Conservation (phyloP, 2,888 invertebrate genomes). For the Campoletis raptor region DNA sequence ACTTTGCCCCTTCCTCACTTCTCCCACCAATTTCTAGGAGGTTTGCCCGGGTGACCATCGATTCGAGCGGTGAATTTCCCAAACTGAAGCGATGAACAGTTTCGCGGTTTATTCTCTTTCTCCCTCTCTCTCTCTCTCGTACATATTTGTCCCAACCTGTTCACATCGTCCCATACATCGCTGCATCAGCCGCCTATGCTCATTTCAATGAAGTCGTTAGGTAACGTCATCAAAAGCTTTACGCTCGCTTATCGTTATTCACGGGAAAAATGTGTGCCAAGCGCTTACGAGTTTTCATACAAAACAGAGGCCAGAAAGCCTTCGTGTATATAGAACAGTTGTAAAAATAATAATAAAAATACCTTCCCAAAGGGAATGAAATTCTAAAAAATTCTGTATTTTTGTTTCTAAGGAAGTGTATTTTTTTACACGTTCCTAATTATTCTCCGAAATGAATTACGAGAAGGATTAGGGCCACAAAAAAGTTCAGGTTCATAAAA, state of each 20-base stretch:
- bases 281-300: conserved; percentile 35
- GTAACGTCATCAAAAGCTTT: conserved; percentile 66
- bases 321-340: background rate
- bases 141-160: background rate
- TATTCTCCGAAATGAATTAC: background rate
- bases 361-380: too few species aligned
- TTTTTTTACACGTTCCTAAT: background rate
- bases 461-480: background rate
- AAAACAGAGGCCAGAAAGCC: conserved; percentile 3
- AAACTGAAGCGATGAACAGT: conserved; percentile 49
- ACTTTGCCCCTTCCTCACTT: background rate
- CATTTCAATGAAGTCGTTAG: conserved; percentile 68
- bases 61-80: conserved; percentile 60
- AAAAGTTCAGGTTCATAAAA: background rate
- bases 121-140: conserved; percentile 1
- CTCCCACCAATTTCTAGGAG: conserved; percentile 12
- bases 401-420: background rate
- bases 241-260: conserved; percentile 62
- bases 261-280: conserved; percentile 44
- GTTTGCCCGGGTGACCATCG: conserved; percentile 65
- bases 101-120: conserved; percentile 28
- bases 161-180: background rate
- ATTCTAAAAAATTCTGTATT: background rate
- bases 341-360: background rate
- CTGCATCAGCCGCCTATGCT: conserved; percentile 40